Evolutionary conservation across 2,113 vertebrate genomes (phyloP), one percentile per base, ranked within the genome.

Genomic region (Myrmophylax atrothorax): DNA sequence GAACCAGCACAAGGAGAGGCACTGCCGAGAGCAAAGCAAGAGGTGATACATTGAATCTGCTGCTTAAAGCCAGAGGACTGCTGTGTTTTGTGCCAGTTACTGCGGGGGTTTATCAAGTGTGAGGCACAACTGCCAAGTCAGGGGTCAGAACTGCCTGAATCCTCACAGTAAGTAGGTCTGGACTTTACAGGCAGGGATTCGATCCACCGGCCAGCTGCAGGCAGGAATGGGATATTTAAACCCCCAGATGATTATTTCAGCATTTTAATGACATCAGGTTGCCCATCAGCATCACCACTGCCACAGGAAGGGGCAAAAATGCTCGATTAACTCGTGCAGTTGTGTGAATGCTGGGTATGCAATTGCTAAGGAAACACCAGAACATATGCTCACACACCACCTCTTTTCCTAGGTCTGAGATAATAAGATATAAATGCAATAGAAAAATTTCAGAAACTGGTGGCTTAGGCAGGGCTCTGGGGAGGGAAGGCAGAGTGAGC

Each of bases 61-160:
- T 88, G 37, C 93, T 80, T 40, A 80, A 91, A 94, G 90, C 75
- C 80, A 13, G 5, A 55, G 12, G 24, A 96, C 96, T 64, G 95
- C 94, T 96, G 94, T 44, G 94, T 84, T 97, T 67, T 94, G 95
- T 93, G 88, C 95, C 25, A 96, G 92, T 94, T 97, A 56, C 93
- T 84, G 85, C 4, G 35, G 79, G 42, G 78, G 49, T 49, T 91
- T 80, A 77, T 90, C 42, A 77, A 90, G 28, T n/a, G 38, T 59
- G 85, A 95, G 87, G 83, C 59, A 77, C 52, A 93, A 86, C 59
- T 88, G 63, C 5, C 0, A 95, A 93, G 75, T 63, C 79, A 91
- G 68, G 68, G 90, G 87, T 97, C 94, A 97, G 69, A 96, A 86
- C 93, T 90, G 84, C 82, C 66, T 4, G 50, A 69, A 83, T 83